Conservation (phyloP, 2,888 invertebrate species). For the Nomada ruficornis region DNA sequence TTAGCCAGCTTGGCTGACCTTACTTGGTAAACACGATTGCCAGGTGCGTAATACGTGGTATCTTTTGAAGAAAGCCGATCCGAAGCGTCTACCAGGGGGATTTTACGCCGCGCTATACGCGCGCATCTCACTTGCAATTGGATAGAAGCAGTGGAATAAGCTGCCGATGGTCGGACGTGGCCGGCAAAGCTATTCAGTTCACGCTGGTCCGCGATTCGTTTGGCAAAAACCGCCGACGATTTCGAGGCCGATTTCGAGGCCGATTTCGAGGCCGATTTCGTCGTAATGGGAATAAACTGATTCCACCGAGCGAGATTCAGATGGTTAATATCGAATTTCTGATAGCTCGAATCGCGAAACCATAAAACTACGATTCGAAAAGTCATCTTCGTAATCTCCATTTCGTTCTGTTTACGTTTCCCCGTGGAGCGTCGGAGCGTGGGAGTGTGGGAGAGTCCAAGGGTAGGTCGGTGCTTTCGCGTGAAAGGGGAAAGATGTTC, state of each 20-base stretch:
- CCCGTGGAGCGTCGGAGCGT: neutral
- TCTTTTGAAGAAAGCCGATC: neutral
- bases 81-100: too few species aligned
- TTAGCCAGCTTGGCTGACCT: slow-evolving; percentile 75
- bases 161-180: neutral
- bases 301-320: neutral
- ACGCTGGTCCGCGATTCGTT: too few species aligned
- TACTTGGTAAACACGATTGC: slow-evolving; percentile 69
- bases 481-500: slow-evolving; percentile 77
- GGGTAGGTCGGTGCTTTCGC: slow-evolving; percentile 76
- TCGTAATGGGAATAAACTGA: neutral
- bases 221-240: too few species aligned
- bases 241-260: too few species aligned
- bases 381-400: too few species aligned
- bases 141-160: slow-evolving; percentile 8
- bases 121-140: neutral
- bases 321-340: neutral
- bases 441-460: slow-evolving; percentile 26
- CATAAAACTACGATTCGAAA: too few species aligned
- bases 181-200: neutral
- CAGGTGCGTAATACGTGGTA: slow-evolving; percentile 51
- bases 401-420: slow-evolving; percentile 9
- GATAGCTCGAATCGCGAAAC: too few species aligned
- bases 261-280: too few species aligned
- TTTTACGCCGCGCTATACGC: neutral